phyloP scores from a whole-genome alignment of 2,113 vertebrate genomes.

The Porphyrio hochstetteri region DNA sequence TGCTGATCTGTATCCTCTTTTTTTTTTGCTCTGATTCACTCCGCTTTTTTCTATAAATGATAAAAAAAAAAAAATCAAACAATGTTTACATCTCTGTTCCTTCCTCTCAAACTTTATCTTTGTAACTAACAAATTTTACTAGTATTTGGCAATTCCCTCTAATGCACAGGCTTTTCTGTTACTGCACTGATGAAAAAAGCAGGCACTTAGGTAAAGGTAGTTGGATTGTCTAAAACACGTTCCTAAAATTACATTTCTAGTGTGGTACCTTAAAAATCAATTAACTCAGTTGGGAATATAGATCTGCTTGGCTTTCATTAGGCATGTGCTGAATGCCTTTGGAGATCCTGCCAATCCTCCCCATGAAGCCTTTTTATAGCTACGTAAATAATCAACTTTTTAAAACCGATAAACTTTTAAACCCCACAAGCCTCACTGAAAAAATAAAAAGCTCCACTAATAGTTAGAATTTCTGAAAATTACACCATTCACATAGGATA shows the following conservation, averaged over 20 bases:
- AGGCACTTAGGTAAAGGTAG: not conserved
- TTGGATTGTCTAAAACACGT: not conserved
- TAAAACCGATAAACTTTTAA: not conserved
- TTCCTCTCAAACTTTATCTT: not conserved
- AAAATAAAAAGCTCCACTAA: not conserved
- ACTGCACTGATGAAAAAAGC: not conserved
- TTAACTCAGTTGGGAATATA: not conserved
- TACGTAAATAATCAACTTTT: not conserved
- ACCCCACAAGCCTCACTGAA: not conserved
- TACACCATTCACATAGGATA: not conserved
- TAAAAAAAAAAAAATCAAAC: not conserved
- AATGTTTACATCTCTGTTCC: not conserved
- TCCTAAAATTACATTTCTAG: not conserved
- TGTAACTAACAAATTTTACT: constrained; percentile 30
- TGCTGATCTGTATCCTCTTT: not conserved
- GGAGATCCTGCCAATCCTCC: not conserved
- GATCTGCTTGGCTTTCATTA: not conserved
- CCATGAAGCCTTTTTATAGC: not conserved
- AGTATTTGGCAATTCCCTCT: not conserved
- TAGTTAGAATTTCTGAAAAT: not conserved
- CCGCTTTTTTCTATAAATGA: not conserved
- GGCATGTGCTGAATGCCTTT: not conserved
- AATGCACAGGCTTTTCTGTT: not conserved
- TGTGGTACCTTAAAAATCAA: not conserved
- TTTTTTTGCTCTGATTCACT: not conserved